Evolutionary conservation across 2,888 invertebrate genomes (phyloP).

Genomic region (Pilophorus perplexus): DNA sequence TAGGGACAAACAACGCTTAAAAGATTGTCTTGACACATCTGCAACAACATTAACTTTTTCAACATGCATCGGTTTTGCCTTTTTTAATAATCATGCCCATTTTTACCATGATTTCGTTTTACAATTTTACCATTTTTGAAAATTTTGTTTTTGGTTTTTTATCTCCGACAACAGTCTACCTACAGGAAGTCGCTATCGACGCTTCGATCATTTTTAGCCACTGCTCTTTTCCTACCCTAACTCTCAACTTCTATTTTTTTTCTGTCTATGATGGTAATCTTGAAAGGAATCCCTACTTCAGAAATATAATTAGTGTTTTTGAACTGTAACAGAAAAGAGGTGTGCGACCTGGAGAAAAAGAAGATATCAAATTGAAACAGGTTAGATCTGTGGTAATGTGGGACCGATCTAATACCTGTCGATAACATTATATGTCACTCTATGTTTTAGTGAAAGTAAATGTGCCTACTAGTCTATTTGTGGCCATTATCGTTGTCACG

Average conservation of each 20-base stretch:
- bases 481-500: background rate
- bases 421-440: slow-evolving; percentile 30
- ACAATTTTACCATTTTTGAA: slow-evolving; percentile 28
- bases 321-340: slow-evolving; percentile 46
- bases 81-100: slow-evolving; percentile 36
- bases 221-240: slow-evolving; percentile 42
- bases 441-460: slow-evolving; percentile 24
- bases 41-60: slow-evolving; percentile 42
- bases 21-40: slow-evolving; percentile 43
- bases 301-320: slow-evolving; percentile 32
- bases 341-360: slow-evolving; percentile 78
- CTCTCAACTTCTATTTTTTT: no score
- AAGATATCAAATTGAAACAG: slow-evolving; percentile 62
- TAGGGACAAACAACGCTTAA: slow-evolving; percentile 34
- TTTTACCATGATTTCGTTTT: slow-evolving; percentile 16
- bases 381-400: slow-evolving; percentile 45
- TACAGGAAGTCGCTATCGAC: slow-evolving; percentile 25
- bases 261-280: no score
- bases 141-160: slow-evolving; percentile 35
- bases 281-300: no score
- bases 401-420: slow-evolving; percentile 5
- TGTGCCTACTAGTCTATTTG: slow-evolving; percentile 14
- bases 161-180: background rate
- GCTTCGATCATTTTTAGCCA: slow-evolving; percentile 39
- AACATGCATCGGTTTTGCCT: slow-evolving; percentile 42